phyloP scores from a whole-genome alignment of 2,797 vertebrate genomes.

The Apogon talboti region DNA sequence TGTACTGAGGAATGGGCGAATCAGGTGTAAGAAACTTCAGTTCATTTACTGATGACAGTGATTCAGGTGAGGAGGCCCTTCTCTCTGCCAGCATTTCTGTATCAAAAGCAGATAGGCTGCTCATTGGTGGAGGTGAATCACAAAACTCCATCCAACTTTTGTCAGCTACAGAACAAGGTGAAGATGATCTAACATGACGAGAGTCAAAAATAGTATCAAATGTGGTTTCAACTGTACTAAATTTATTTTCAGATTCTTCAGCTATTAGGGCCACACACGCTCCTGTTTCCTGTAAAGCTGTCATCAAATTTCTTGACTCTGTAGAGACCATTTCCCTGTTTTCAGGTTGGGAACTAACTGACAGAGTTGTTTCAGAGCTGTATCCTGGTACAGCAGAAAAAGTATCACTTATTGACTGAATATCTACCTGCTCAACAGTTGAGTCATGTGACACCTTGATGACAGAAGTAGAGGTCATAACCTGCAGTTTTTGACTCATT shows the following conservation, averaged over 20 bases:
- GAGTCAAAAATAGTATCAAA: conserved; percentile 24
- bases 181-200: conserved; percentile 50
- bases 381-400: conserved; percentile 6
- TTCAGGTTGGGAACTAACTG: conserved; percentile 22
- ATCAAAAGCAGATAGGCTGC: conserved; percentile 28
- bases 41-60: conserved; percentile 64
- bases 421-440: conserved; percentile 28
- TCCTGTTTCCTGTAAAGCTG: conserved; percentile 20
- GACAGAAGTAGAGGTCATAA: conserved; percentile 13
- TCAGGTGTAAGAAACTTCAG: conserved; percentile 64
- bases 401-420: conserved; percentile 23
- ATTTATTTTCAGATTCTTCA: conserved; percentile 2
- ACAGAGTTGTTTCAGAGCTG: conserved; percentile 29
- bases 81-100: conserved; percentile 49
- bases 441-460: conserved; percentile 69
- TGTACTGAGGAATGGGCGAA: conserved; percentile 63
- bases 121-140: conserved; percentile 49
- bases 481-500: conserved; percentile 28
- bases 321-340: not conserved
- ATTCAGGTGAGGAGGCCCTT: conserved; percentile 71
- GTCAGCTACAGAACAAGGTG: conserved; percentile 50
- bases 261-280: not conserved
- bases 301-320: conserved; percentile 12
- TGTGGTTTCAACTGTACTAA: conserved; percentile 26
- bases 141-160: conserved; percentile 13